These are phyloP conservation scores for Cheilosia grossa DNA, from an alignment of 2,888 invertebrate genomes.

Conservation along the genomic window DNA sequence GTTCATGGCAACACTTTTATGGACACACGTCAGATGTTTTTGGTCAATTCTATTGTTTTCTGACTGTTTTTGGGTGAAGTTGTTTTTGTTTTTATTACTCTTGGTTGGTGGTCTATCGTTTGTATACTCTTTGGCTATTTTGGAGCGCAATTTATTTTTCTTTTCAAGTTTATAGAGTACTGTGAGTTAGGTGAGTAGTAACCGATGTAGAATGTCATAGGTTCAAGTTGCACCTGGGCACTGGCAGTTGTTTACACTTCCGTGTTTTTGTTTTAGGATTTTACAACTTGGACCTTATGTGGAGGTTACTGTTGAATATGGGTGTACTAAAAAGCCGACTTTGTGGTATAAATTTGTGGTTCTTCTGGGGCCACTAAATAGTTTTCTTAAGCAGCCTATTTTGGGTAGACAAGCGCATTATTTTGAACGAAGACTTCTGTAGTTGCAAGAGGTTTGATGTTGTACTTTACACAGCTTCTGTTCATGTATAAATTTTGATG, in stretches of 20 bases:
- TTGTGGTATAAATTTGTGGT: too few relatives aligned
- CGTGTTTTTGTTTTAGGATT: not conserved
- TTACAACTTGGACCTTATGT: too few relatives aligned
- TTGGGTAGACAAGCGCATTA: too few relatives aligned
- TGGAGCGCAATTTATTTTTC: not conserved
- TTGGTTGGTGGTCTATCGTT: conserved; percentile 44
- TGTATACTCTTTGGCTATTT: not conserved
- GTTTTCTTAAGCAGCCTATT: too few relatives aligned
- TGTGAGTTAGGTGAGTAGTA: not conserved
- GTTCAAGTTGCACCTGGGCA: conserved; percentile 13
- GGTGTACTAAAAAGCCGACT: too few relatives aligned
- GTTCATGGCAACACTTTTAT: not conserved
- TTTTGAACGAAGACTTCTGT: too few relatives aligned
- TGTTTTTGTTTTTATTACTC: conserved; percentile 11
- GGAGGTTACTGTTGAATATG: too few relatives aligned
- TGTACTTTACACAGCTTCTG: too few relatives aligned
- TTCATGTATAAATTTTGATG: too few relatives aligned
- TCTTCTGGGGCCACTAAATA: too few relatives aligned
- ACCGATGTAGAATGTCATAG: not conserved
- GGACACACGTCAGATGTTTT: not conserved
- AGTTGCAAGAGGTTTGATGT: too few relatives aligned
- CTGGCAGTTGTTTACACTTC: not conserved
- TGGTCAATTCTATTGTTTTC: conserved; percentile 21
- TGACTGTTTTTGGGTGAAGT: conserved; percentile 15
- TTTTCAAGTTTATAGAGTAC: not conserved